Conservation (phyloP, 2,113 vertebrate genomes). For the Sander lucioperca region DNA sequence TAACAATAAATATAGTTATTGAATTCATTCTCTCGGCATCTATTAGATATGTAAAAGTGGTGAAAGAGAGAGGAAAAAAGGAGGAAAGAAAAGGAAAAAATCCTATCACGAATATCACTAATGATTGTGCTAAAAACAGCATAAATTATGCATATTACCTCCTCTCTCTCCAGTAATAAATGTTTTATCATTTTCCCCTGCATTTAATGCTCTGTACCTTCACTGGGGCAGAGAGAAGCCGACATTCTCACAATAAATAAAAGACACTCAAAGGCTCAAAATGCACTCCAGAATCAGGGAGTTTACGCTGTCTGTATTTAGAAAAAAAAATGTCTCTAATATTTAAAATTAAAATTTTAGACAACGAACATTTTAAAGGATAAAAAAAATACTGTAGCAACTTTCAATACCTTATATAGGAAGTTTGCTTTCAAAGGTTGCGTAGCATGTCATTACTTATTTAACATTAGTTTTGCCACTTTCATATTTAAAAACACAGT, state of each 20-base stretch:
- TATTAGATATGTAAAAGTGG: conserved; percentile 93
- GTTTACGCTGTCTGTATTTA: conserved; percentile 65
- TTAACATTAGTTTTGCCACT: conserved; percentile 37
- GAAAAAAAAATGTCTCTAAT: conserved; percentile 12
- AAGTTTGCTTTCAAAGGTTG: conserved; percentile 9
- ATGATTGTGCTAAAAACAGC: conserved; percentile 99
- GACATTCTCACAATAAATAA: conserved; percentile 92
- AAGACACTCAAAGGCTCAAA: conserved; percentile 85
- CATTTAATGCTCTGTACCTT: conserved; percentile 97
- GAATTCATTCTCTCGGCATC: conserved; percentile 92
- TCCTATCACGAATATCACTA: conserved; percentile 99
- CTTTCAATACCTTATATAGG: neutral
- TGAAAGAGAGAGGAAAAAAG: conserved; percentile 73
- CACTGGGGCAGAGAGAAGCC: conserved; percentile 89
- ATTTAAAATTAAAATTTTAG: neutral
- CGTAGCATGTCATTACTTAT: conserved; percentile 25
- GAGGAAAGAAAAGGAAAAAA: conserved; percentile 86
- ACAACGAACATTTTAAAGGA: conserved; percentile 1
- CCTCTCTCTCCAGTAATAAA: conserved; percentile 99
- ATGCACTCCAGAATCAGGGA: conserved; percentile 82
- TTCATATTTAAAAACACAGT: conserved; percentile 40
- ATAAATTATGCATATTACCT: conserved; percentile 99
- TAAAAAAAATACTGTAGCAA: neutral
- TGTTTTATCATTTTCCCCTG: conserved; percentile 99
- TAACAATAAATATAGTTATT: conserved; percentile 94